Evolutionary conservation across 2,888 invertebrate genomes (phyloP), one percentile per base, ranked within the genome.

Genomic region (Dromius quadrimaculatus): DNA sequence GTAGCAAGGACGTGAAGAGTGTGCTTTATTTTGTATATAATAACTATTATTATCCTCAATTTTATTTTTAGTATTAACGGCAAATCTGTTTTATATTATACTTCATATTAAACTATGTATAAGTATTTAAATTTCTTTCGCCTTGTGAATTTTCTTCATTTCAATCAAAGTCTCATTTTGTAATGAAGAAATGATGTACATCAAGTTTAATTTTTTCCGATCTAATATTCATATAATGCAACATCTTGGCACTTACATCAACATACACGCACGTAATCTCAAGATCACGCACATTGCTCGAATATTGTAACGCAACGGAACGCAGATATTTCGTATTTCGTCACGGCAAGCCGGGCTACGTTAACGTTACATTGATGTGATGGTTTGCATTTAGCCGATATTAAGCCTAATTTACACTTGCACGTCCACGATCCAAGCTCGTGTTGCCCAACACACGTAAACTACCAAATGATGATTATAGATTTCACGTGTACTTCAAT

Each of bases 391-490:
- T 47, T 47, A 47, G 47, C 47, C 22, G 47, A 19, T 20, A 47
- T 47, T 47, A 47, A 19, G 22, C 47, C 47, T 47, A 47, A 47
- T 47, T 47, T 47, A 47, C 38, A n/a, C 38, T n/a, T 4, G 15
- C 41, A 41, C 41, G 41, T 41, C 41, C 15, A 15, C 41, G 41
- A 41, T 41, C 41, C 15, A 5, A 15, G 6, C 41, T 15, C 8
- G 28, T 15, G 41, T 41, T 41, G 13, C 41, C 15, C 13, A 41
- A 41, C 22, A 47, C 47, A 47, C 47, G 47, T 47, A 20, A 47
- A 47, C 20, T 47, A 47, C 47, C 47, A 47, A 41, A 47, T 47
- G 47, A 47, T 47, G 47, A 47, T 47, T 47, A 47, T 47, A 47
- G 47, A 47, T 47, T 47, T 47, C 47, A 47, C 47, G 22, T 47